Conservation (phyloP, 2,888 invertebrate species). For the Sinotaia quadrata region DNA sequence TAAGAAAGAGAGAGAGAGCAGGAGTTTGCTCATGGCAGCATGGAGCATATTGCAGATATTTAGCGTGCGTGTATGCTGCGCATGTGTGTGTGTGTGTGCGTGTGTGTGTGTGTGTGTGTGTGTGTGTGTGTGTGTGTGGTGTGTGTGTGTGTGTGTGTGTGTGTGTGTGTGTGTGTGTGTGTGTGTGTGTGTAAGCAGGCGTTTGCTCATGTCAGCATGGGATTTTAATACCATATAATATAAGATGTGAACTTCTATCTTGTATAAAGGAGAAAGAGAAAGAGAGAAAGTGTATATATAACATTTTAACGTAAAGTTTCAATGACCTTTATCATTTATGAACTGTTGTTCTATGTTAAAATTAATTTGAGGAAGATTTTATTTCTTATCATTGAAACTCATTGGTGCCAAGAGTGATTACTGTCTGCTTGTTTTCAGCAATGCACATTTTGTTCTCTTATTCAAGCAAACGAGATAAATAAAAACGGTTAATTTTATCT, state of each 20-base stretch:
- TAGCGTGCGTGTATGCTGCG: too few species aligned
- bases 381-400: too few species aligned
- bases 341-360: not conserved
- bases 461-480: too few species aligned
- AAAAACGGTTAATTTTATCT: too few species aligned
- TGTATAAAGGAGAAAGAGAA: not conserved
- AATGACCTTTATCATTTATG: not conserved
- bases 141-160: constrained; percentile 2
- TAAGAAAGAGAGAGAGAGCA: too few species aligned
- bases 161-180: not conserved
- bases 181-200: not conserved
- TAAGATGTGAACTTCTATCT: not conserved
- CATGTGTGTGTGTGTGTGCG: constrained; percentile 13
- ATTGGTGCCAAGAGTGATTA: too few species aligned
- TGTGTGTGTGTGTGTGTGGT: not conserved
- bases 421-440: too few species aligned
- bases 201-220: not conserved
- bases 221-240: not conserved
- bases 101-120: constrained; percentile 2
- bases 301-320: not conserved
- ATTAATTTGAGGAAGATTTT: too few species aligned
- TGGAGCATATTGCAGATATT: too few species aligned
- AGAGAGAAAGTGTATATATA: not conserved
- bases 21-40: too few species aligned
- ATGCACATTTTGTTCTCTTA: too few species aligned